Evolutionary conservation across 2,113 vertebrate species (phyloP), one percentile per base, ranked within the genome.

Genomic region (Alouatta palliata): DNA sequence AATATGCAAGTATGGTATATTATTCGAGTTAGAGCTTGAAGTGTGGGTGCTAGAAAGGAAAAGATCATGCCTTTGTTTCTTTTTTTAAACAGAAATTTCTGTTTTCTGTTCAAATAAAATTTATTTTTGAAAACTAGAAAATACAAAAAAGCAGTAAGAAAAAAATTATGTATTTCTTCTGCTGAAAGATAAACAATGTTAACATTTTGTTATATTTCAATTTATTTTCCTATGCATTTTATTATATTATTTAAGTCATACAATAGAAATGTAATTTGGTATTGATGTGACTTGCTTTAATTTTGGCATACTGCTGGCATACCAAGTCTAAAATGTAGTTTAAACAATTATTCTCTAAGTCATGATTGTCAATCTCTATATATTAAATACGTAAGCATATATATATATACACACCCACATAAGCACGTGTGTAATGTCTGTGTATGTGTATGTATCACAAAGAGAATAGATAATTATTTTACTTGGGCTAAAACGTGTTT

Each of bases 181-280:
- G 66, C 37, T 17, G 35, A 49, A 85, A 79, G 71, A 95, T 75
- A 90, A 54, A 54, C 75, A 73, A 27, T 43, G 12, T 43, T 43
- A 75, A 75, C 37, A 66, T 86, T 85, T 86, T 81, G 45, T 37
- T 73, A 6, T 47, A 66, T 70, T 52, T 66, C 32, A 70, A 32
- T 37, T 80, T 52, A 64, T 30, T 86, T 80, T 87, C 71, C 52
- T n/a, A 80, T n/a, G 21, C 11, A 56, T 66, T 90, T 79, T 90
- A 64, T 90, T 77, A 76, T 83, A 77, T 64, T 85, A 95, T 76
- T 88, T 84, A 76, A 85, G n/a, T 80, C 71, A 75, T 27, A 64
- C 25, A 68, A 8, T 85, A 45, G 37, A 61, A 86, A 66, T 32
- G 3, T 66, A 86, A 86, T 81, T 90, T 56, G n/a, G 9, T 90